Conservation (phyloP, 2,797 vertebrate genomes). For the Microctenopoma stevenorrisi region DNA sequence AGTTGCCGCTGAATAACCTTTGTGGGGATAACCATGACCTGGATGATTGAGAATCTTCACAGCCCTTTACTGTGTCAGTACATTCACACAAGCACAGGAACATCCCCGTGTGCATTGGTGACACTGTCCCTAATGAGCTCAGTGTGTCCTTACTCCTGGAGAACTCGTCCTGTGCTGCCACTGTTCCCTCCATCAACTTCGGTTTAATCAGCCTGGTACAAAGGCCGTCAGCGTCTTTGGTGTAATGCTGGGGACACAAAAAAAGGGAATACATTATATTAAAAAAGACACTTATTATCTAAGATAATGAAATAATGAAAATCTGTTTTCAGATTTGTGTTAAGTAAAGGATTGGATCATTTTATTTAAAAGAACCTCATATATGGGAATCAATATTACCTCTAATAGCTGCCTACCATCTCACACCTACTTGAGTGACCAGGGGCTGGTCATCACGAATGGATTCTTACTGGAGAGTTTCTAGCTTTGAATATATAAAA, state of each 20-base stretch:
- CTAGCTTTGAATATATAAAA: conserved; percentile 37
- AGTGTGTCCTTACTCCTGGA: conserved; percentile 88
- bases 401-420: neutral
- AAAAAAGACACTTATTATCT: neutral
- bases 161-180: conserved; percentile 97
- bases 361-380: neutral
- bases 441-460: neutral
- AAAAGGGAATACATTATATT: neutral
- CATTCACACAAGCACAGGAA: conserved; percentile 28
- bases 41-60: no score
- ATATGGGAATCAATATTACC: neutral
- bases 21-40: conserved; percentile 27
- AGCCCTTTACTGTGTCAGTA: conserved; percentile 1
- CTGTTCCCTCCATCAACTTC: conserved; percentile 97
- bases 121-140: conserved; percentile 51
- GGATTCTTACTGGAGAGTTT: neutral
- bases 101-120: conserved; percentile 31
- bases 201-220: conserved; percentile 97
- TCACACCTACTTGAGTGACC: neutral
- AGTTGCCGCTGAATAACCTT: no score
- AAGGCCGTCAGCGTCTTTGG: conserved; percentile 94
- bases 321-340: neutral
- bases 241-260: conserved; percentile 90
- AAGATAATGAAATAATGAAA: neutral
- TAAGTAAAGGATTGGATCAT: no score